phyloP scores from a whole-genome alignment of 2,113 vertebrate genomes.

The Syngnathoides biaculeatus region DNA sequence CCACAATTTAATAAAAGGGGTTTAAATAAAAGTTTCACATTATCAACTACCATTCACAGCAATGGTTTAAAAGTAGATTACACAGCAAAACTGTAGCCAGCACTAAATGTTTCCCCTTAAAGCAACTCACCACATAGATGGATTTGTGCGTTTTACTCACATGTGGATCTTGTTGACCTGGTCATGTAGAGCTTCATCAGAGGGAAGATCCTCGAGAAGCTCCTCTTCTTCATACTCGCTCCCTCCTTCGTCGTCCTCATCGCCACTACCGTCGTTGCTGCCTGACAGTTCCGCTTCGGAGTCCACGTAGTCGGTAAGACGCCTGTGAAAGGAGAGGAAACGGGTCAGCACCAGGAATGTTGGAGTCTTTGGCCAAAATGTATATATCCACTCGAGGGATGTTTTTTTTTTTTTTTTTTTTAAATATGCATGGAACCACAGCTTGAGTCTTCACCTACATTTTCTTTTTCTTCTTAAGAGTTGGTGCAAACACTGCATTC shows the following conservation, averaged over 20 bases:
- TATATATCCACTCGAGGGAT: neutral
- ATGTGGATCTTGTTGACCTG: constrained; percentile 96
- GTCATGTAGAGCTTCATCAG: constrained; percentile 83
- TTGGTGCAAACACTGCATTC: constrained; percentile 71
- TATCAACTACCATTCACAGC: neutral
- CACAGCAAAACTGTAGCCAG: neutral
- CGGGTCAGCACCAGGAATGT: neutral
- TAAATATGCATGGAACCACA: neutral
- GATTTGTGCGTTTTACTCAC: constrained; percentile 67
- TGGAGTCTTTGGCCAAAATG: neutral
- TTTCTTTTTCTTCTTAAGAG: constrained; percentile 74
- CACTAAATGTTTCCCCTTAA: neutral
- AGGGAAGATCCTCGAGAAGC: constrained; percentile 87
- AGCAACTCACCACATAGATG: neutral
- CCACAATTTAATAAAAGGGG: too few species aligned
- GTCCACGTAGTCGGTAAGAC: constrained; percentile 84
- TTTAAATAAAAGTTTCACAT: too few species aligned
- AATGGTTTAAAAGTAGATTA: neutral
- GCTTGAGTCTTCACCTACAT: constrained; percentile 71
- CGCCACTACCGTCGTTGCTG: constrained; percentile 86
- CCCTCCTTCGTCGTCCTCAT: constrained; percentile 81
- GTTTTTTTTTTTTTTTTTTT: neutral
- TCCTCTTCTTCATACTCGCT: constrained; percentile 91
- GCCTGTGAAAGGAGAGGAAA: constrained; percentile 59
- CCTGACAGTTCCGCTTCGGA: constrained; percentile 94